Evolutionary conservation across 2,888 invertebrate genomes (phyloP).

Genomic region (Dolomedes plantarius): DNA sequence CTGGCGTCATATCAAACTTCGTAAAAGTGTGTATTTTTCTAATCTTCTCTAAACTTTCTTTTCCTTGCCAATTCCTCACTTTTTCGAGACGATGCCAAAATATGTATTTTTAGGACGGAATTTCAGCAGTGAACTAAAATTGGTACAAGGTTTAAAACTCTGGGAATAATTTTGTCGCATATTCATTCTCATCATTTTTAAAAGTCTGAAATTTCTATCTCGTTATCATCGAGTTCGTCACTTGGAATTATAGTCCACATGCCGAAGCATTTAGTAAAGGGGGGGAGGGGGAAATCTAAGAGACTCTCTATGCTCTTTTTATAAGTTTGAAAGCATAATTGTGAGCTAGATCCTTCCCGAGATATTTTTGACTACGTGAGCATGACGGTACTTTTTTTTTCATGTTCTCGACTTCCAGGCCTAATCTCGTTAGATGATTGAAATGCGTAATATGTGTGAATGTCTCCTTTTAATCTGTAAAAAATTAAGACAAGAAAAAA

Average conservation of each 20-base stretch:
- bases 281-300: too few species aligned
- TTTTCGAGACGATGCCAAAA: slow-evolving; percentile 48
- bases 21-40: slow-evolving; percentile 25
- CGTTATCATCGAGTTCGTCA: too few species aligned
- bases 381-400: background rate
- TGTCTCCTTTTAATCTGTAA: too few species aligned
- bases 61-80: slow-evolving; percentile 51
- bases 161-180: slow-evolving; percentile 5
- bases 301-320: too few species aligned
- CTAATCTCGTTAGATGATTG: too few species aligned
- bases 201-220: slow-evolving; percentile 16
- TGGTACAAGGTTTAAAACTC: slow-evolving; percentile 18
- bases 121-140: slow-evolving; percentile 33
- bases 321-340: background rate
- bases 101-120: slow-evolving; percentile 60
- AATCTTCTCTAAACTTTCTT: background rate
- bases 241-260: too few species aligned
- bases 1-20: slow-evolving; percentile 59
- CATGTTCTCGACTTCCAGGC: too few species aligned
- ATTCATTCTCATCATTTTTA: slow-evolving; percentile 3
- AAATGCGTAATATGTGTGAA: too few species aligned
- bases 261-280: too few species aligned
- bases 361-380: background rate
- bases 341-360: background rate
- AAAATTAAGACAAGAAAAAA: too few species aligned